Conservation (phyloP, 2,797 vertebrate species). For the Pangasius larnaudii region DNA sequence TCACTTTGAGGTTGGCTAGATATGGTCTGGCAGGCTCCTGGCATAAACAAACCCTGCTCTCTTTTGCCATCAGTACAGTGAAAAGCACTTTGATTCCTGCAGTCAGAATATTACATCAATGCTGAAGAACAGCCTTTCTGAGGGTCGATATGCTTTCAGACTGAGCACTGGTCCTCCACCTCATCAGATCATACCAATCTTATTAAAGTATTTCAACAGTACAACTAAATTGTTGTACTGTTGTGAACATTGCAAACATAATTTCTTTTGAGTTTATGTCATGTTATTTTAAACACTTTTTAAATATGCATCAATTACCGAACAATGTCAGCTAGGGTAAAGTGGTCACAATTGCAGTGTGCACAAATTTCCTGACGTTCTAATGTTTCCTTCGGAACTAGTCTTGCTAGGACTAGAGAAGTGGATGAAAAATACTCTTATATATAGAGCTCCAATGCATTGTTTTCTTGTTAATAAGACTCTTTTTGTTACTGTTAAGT, state of each 20-base stretch:
- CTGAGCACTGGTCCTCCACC: slow-evolving; percentile 3
- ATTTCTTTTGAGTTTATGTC: not conserved
- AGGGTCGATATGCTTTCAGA: slow-evolving; percentile 26
- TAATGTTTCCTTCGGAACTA: not conserved
- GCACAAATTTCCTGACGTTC: not conserved
- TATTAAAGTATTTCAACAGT: slow-evolving; percentile 3
- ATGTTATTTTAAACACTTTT: not conserved
- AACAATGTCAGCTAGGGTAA: not conserved
- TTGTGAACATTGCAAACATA: not conserved
- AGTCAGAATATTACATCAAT: slow-evolving; percentile 27
- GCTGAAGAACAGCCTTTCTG: slow-evolving; percentile 34
- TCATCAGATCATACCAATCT: not conserved
- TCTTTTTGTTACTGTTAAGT: not conserved
- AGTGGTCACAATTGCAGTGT: not conserved
- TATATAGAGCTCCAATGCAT: not conserved
- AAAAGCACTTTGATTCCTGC: slow-evolving; percentile 31
- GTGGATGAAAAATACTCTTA: not conserved
- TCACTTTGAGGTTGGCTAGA: slow-evolving; percentile 45
- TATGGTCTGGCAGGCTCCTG: slow-evolving; percentile 31
- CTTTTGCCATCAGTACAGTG: slow-evolving; percentile 29
- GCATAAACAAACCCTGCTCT: slow-evolving; percentile 47
- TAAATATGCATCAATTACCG: not conserved
- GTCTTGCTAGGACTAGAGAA: not conserved
- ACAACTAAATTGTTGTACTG: not conserved
- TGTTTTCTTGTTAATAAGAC: not conserved